phyloP scores from a whole-genome alignment of 2,888 invertebrate genomes.

The Anoplius nigerrimus region DNA sequence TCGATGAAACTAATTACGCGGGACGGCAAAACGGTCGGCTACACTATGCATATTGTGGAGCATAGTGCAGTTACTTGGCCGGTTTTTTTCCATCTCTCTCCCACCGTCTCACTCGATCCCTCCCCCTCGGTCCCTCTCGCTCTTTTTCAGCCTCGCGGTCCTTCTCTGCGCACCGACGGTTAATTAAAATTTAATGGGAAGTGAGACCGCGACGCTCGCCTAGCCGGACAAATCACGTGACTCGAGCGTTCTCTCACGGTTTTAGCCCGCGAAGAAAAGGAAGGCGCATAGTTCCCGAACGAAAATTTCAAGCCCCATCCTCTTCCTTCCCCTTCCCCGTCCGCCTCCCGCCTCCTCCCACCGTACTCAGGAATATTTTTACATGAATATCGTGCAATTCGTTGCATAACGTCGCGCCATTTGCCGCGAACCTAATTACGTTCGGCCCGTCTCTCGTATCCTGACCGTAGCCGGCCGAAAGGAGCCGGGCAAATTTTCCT shows the following conservation, averaged over 20 bases:
- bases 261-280: slow-evolving; percentile 30
- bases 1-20: slow-evolving; percentile 42
- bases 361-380: slow-evolving; percentile 7
- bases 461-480: too few relatives aligned
- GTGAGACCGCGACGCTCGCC: slow-evolving; percentile 30
- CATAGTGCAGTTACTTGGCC: slow-evolving; percentile 32
- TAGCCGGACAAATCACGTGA: slow-evolving; percentile 44
- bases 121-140: slow-evolving; percentile 27
- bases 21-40: slow-evolving; percentile 33
- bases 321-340: slow-evolving; percentile 4
- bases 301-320: slow-evolving; percentile 1
- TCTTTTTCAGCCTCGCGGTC: slow-evolving; percentile 30
- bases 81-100: slow-evolving; percentile 12
- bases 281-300: slow-evolving; percentile 19
- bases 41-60: slow-evolving; percentile 38
- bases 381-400: slow-evolving; percentile 7
- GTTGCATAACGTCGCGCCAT: not conserved
- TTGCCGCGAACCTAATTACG: not conserved
- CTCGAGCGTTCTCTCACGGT: slow-evolving; percentile 20
- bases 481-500: too few relatives aligned
- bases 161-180: slow-evolving; percentile 36
- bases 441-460: too few relatives aligned
- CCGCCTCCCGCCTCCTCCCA: not conserved
- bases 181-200: slow-evolving; percentile 56
- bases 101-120: slow-evolving; percentile 18